Percentiles rank a stretch among this genome's conserved stretches.
Conservation (phyloP, 2,888 invertebrate species). For the Sympetrum striolatum region DNA sequence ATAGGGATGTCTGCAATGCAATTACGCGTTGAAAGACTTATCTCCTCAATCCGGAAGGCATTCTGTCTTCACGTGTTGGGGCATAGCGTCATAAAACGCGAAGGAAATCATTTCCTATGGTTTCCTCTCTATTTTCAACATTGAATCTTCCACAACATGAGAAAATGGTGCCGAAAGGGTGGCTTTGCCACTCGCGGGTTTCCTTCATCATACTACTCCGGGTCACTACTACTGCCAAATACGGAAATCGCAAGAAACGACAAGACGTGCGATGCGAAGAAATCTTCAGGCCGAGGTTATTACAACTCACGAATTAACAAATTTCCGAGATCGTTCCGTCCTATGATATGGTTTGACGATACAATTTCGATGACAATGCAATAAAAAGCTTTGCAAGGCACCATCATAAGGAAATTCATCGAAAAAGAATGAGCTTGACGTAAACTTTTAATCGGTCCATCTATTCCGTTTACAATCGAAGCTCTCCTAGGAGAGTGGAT, state of each 20-base stretch:
- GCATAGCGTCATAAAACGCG: background rate
- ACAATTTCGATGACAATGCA: too few relatives aligned
- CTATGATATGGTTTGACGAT: too few relatives aligned
- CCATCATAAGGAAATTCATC: too few relatives aligned
- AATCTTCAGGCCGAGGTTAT: too few relatives aligned
- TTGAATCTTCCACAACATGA: background rate
- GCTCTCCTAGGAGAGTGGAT: too few relatives aligned
- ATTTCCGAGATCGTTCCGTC: too few relatives aligned
- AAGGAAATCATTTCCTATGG: background rate
- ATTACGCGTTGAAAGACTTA: background rate
- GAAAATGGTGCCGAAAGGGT: background rate
- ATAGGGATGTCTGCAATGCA: background rate
- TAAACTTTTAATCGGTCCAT: too few relatives aligned
- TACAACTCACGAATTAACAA: too few relatives aligned
- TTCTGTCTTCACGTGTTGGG: background rate
- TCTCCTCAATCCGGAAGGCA: background rate
- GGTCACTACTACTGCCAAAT: background rate
- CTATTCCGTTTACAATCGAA: too few relatives aligned
- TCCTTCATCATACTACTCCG: background rate
- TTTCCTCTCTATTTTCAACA: background rate
- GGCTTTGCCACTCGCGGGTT: background rate
- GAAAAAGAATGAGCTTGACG: too few relatives aligned
- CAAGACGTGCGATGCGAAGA: too few relatives aligned
- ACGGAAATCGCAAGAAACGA: background rate
- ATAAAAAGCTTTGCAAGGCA: too few relatives aligned